These are phyloP conservation scores for Camelus bactrianus DNA, from an alignment of 2,113 vertebrate species.

Conservation along the genomic window DNA sequence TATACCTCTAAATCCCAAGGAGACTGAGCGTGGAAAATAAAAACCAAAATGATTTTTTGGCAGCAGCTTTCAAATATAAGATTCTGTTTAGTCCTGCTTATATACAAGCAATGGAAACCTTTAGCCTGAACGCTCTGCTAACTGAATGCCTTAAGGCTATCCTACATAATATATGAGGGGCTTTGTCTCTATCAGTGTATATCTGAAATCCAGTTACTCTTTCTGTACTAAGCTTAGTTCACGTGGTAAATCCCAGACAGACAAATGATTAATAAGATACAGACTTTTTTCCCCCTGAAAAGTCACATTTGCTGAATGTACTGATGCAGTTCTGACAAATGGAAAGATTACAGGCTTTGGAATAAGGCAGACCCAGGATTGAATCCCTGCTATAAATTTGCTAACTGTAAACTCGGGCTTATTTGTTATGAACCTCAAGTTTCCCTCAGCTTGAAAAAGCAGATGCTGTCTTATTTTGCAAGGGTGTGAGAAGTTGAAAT, in stretches of 20 bases:
- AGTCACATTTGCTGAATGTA: background rate
- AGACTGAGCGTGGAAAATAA: background rate
- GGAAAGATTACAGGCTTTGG: background rate
- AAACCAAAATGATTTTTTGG: conserved; percentile 18
- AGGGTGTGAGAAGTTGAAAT: background rate
- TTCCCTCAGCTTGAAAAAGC: background rate
- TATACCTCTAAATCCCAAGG: background rate
- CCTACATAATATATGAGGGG: background rate
- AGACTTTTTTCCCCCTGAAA: background rate
- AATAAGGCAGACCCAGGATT: background rate
- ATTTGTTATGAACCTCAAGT: background rate
- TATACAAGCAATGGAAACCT: background rate
- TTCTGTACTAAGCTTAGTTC: background rate
- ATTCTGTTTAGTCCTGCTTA: background rate
- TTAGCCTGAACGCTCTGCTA: background rate
- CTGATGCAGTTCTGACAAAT: background rate
- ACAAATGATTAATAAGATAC: background rate
- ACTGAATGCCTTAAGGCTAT: background rate
- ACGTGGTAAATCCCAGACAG: background rate
- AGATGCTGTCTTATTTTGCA: background rate
- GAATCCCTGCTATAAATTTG: background rate
- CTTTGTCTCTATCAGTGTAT: background rate
- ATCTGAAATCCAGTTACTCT: background rate
- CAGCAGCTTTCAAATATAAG: background rate
- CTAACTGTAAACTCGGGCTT: background rate